Base-by-base conservation (phyloP, 2,113 vertebrate genomes). In the Rynchops niger region DNA sequence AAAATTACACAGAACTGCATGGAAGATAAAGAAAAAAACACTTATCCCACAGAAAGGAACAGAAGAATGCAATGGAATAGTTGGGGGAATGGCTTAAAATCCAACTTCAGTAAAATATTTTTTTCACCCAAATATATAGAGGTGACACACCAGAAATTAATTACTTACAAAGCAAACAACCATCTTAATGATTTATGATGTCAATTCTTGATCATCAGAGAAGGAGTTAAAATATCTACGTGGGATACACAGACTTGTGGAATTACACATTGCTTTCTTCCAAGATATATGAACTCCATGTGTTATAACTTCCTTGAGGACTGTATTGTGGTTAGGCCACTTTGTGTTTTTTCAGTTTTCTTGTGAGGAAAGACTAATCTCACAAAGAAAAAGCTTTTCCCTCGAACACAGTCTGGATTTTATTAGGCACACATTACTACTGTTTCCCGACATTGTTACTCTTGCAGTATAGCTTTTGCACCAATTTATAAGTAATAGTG, bases 301-400 rank as follows among this genome's bases (percentile, higher is more conserved):
- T 91, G 70, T 92, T 87, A n/a, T n/a, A 85, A 72, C 25, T 92
- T 96, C 76, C 36, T 87, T 93, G 90, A 93, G 34, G 70, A 49
- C 38, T 82, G 43, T 15, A 20, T 71, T 92, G 73, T 67, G 73
- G 52, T 94, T 95, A 82, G 47, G 9, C 56, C 69, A 84, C 29
- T 89, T 79, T 53, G 40, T 53, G 50, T 27, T 61, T 74, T 26
- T 81, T 78, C 9, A 9, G 6, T 85, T 93, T 90, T 73, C 63
- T 91, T 84, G 23, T 67, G 55, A 84, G 30, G n/a, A 86, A 89
- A 92, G 55, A 52, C 22, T 93, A 62, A 69, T 90, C 62, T 92
- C 72, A 53, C 15, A 91, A 71, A 43, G 40, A 71, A 76, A 92
- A 95, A 71, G 9, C 18, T 50, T 9, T 40, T 96, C 14, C 30